Conservation (phyloP, 2,888 invertebrate species). For the Agrotis ipsilon region DNA sequence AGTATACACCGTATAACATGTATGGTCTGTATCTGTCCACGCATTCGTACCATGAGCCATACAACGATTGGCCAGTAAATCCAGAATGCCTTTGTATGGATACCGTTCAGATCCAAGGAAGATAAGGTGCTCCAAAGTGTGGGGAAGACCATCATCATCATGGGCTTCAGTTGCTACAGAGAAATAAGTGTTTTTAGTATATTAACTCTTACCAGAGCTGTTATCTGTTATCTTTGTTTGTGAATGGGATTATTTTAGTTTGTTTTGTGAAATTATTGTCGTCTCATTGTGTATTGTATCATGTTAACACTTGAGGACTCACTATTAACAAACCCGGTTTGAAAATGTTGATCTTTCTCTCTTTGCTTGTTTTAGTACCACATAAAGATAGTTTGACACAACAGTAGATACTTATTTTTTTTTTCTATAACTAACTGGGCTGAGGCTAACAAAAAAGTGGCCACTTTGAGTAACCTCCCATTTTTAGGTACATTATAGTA, state of each 20-base stretch:
- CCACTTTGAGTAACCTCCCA: no score
- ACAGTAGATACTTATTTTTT: no score
- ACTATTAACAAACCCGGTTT: no score
- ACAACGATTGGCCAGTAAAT: conserved; percentile 97
- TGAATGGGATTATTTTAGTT: conserved; percentile 12
- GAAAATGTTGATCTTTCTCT: no score
- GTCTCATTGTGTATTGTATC: neutral
- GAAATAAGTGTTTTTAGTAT: conserved; percentile 21
- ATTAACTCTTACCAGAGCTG: neutral
- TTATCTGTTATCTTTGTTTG: conserved; percentile 21
- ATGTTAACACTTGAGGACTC: no score
- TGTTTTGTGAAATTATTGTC: conserved; percentile 6
- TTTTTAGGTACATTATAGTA: no score
- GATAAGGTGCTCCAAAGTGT: conserved; percentile 97
- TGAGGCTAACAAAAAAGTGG: no score
- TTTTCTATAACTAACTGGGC: no score
- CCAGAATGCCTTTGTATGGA: conserved; percentile 97
- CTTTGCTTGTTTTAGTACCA: no score
- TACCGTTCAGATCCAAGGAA: conserved; percentile 97
- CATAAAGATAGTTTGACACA: no score
- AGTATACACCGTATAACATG: conserved; percentile 97
- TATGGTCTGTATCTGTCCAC: conserved; percentile 96
- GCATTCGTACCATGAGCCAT: conserved; percentile 98
- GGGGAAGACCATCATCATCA: conserved; percentile 98
- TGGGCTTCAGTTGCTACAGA: conserved; percentile 96